Evolutionary conservation across 2,888 invertebrate species (phyloP), one percentile per base, ranked within the genome.

Genomic region (Andrena bicolor): DNA sequence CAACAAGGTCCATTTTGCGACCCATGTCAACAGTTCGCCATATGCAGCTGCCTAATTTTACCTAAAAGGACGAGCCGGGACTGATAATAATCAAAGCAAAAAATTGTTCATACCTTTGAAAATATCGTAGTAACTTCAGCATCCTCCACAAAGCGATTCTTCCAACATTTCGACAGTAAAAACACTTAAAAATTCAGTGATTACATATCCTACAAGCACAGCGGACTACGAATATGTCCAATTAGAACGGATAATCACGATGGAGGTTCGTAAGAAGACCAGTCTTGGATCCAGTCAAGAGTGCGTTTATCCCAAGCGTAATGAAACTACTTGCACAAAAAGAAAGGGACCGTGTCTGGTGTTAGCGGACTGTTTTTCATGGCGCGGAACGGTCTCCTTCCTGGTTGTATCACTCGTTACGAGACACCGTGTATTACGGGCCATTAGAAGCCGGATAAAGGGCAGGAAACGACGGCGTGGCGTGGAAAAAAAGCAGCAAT

Each of bases 401-500:
- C 26, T 64, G 23, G 64, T 64, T 26, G 41, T 48, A 26, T 16
- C 16, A 13, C 23, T 10, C 26, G 28, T 20, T 16, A 10, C 2
- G 16, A 26, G 60, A 49, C 66, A 66, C 49, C 35, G 28, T 61
- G 58, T 63, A 30, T 68, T 48, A 32, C 58, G 10, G 23, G 10
- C 2, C 41, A 60, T 69, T 1, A 23, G 32, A 64, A 69, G 23
- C n/a, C 71, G 26, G 51, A 70, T 61, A 66, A 76, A 80, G 30
- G 41, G 28, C 28, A 51, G 61, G 58, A 66, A 77, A 35, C 71
- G 32, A 56, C 2, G 53, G 23, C 2, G 4, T 3, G 16, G 58
- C 2, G 8, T 16, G n/a, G 48, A 75, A 85, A 76, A 80, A 80
- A 68, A 64, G 73, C 49, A 32, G 63, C 2, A 64, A 76, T 49